A percentile compares a stretch with the other conserved stretches of the same genome.
These are phyloP conservation scores for Tichodroma muraria DNA, from an alignment of 2,113 vertebrate species.

Conservation along the genomic window DNA sequence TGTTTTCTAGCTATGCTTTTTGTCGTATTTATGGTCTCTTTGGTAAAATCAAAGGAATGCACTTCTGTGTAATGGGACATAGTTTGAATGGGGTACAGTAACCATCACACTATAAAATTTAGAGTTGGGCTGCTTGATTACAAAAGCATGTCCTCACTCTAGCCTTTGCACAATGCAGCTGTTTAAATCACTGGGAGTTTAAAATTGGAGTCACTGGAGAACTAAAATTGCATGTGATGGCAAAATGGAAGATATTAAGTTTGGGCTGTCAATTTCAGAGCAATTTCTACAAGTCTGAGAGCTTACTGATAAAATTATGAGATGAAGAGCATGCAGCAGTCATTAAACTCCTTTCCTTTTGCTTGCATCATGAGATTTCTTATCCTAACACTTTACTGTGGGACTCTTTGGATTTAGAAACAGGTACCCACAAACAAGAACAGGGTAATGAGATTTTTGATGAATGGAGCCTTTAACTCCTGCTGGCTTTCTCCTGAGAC, in stretches of 20 bases:
- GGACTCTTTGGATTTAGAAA: background rate
- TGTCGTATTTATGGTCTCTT: constrained; percentile 42
- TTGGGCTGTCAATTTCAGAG: constrained; percentile 12
- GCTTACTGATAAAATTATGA: background rate
- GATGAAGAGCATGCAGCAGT: background rate
- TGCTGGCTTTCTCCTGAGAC: background rate
- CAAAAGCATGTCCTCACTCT: constrained; percentile 15
- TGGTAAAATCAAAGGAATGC: constrained; percentile 54
- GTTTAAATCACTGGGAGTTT: constrained; percentile 38
- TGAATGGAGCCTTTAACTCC: background rate
- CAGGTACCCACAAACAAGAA: background rate
- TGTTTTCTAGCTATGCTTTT: constrained; percentile 40
- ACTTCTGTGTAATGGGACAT: constrained; percentile 26
- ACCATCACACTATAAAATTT: constrained; percentile 6
- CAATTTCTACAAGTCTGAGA: constrained; percentile 10
- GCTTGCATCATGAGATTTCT: background rate
- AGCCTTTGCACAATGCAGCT: constrained; percentile 5
- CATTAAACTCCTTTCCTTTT: background rate
- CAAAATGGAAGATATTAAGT: constrained; percentile 15
- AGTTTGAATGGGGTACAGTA: constrained; percentile 24
- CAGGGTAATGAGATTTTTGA: background rate
- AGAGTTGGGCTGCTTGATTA: constrained; percentile 29
- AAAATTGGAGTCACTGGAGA: constrained; percentile 13
- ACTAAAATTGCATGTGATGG: constrained; percentile 8
- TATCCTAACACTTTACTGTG: background rate